phyloP scores from a whole-genome alignment of 1,140 invertebrate genomes.

The Drosophila kurseongensis region DNA sequence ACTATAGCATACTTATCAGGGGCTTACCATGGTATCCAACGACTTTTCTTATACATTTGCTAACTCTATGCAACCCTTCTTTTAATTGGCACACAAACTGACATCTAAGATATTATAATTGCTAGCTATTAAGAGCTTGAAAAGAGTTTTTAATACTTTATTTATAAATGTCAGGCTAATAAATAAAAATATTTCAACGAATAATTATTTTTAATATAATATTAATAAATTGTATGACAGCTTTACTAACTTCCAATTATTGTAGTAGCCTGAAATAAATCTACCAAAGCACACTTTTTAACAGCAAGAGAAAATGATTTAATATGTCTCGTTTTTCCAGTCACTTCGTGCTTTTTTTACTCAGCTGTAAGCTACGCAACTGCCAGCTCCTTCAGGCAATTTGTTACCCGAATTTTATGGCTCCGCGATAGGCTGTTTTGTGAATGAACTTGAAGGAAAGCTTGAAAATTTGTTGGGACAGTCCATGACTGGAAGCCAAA shows the following conservation, averaged over 20 bases:
- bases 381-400: constrained; percentile 9
- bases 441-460: constrained; percentile 62
- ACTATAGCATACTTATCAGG: constrained; percentile 40
- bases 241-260: too few relatives aligned
- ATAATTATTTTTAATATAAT: too few relatives aligned
- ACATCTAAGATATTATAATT: too few relatives aligned
- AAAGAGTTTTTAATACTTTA: too few relatives aligned
- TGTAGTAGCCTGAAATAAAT: too few relatives aligned
- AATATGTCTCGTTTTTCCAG: too few relatives aligned
- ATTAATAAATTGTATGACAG: too few relatives aligned
- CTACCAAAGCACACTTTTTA: too few relatives aligned
- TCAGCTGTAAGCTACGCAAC: not conserved
- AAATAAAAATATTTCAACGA: too few relatives aligned
- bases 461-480: constrained; percentile 22
- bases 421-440: constrained; percentile 44
- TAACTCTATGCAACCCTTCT: not conserved
- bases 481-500: constrained; percentile 20
- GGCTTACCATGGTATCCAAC: not conserved
- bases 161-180: too few relatives aligned
- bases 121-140: too few relatives aligned
- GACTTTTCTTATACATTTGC: not conserved
- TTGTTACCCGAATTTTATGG: constrained; percentile 41
- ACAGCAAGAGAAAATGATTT: not conserved
- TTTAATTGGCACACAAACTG: too few relatives aligned
- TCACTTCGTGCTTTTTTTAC: not conserved